These are phyloP conservation scores for Geotrupes spiniger DNA, from an alignment of 2,888 invertebrate species.

Conservation along the genomic window DNA sequence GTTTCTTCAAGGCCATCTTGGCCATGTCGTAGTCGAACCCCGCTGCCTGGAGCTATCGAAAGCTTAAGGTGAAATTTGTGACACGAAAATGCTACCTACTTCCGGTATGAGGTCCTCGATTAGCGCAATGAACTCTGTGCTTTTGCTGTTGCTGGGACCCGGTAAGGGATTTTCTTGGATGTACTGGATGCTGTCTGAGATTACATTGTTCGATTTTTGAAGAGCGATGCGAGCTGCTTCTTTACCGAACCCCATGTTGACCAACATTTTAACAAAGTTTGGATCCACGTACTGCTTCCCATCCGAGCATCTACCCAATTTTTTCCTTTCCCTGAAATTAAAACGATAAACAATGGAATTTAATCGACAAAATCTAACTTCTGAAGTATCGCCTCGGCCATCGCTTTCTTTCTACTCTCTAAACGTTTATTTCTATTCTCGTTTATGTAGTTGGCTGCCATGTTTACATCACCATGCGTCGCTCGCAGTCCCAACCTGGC, in stretches of 20 bases:
- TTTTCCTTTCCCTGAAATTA: conserved; percentile 50
- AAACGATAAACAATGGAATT: conserved; percentile 12
- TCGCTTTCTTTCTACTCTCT: conserved; percentile 53
- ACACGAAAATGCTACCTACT: conserved; percentile 28
- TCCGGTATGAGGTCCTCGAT: conserved; percentile 45
- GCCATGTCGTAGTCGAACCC: conserved; percentile 60
- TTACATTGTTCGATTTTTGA: conserved; percentile 64
- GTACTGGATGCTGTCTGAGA: conserved; percentile 63
- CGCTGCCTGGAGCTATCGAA: conserved; percentile 54
- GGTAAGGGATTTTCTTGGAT: conserved; percentile 60
- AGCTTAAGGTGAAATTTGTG: not conserved
- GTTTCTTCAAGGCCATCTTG: conserved; percentile 54
- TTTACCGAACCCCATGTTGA: conserved; percentile 68
- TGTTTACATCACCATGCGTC: conserved; percentile 56
- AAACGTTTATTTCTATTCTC: conserved; percentile 54
- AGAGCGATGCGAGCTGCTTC: conserved; percentile 61
- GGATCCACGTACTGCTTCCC: conserved; percentile 56
- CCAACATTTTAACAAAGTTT: conserved; percentile 54
- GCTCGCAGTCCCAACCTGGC: conserved; percentile 69
- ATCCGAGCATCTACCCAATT: conserved; percentile 60
- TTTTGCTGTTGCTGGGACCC: conserved; percentile 47
- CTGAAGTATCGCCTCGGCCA: conserved; percentile 51
- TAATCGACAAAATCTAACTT: too few relatives aligned
- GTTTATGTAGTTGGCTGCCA: conserved; percentile 65
- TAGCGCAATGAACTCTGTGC: conserved; percentile 40